Conservation (phyloP, 2,888 invertebrate species). For the Lasioglossum malachurum region DNA sequence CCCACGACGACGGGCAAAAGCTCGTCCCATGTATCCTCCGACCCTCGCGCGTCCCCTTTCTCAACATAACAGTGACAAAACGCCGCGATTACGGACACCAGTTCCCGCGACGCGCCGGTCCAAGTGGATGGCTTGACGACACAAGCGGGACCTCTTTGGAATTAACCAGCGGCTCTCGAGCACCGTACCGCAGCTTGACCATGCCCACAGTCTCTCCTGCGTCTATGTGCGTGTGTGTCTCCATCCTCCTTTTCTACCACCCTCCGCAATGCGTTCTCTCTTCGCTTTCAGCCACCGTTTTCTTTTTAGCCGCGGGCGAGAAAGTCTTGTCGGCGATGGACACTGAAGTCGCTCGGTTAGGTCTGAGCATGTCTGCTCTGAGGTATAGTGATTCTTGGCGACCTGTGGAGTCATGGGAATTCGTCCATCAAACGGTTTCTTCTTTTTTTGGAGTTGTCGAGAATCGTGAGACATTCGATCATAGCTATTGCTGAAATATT, state of each 20-base stretch:
- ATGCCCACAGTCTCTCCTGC: background rate
- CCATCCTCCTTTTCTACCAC: background rate
- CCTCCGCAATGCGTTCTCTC: background rate
- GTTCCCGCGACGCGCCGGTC: conserved; percentile 73
- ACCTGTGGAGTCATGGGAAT: background rate
- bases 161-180: conserved; percentile 76
- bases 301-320: background rate
- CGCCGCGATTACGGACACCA: conserved; percentile 78
- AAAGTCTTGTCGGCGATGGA: background rate
- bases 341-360: background rate
- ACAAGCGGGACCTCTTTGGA: conserved; percentile 78
- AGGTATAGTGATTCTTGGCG: background rate
- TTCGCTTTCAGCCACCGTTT: background rate
- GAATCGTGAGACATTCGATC: too few relatives aligned
- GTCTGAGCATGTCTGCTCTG: background rate
- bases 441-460: too few relatives aligned
- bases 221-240: background rate
- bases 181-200: conserved; percentile 62
- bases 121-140: conserved; percentile 74
- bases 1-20: background rate
- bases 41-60: conserved; percentile 33
- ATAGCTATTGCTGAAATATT: background rate
- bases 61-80: conserved; percentile 79
- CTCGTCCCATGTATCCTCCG: conserved; percentile 33
- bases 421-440: background rate